Evolutionary conservation across 2,888 invertebrate species (phyloP).

Genomic region (Cephus sareptanus): DNA sequence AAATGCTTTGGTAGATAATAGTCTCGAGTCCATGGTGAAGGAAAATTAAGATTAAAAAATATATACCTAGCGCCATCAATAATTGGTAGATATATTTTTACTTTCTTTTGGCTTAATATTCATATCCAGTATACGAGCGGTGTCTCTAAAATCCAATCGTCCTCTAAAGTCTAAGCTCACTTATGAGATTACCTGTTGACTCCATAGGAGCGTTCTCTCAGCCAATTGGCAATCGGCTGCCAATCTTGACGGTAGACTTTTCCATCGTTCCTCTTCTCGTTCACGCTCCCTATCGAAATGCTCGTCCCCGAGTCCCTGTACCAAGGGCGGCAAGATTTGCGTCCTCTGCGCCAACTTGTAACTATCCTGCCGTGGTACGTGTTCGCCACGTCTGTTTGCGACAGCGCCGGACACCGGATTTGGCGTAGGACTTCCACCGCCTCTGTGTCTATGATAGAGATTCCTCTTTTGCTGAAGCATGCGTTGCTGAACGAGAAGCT

Average conservation of each 20-base stretch:
- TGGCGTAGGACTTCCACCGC: conserved; percentile 55
- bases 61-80: not conserved
- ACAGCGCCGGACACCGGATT: conserved; percentile 37
- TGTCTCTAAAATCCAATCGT: conserved; percentile 17
- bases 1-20: not conserved
- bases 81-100: not conserved
- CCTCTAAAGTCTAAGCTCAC: conserved; percentile 16
- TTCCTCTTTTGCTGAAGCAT: conserved; percentile 84
- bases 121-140: not conserved
- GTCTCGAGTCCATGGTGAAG: not conserved
- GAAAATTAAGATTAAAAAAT: not conserved
- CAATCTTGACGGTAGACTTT: conserved; percentile 59
- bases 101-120: not conserved
- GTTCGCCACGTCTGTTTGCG: conserved; percentile 66
- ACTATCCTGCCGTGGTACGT: conserved; percentile 86
- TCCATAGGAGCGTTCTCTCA: conserved; percentile 59
- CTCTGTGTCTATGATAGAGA: conserved; percentile 55
- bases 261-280: conserved; percentile 60
- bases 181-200: conserved; percentile 60
- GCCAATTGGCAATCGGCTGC: conserved; percentile 61
- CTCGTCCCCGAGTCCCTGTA: conserved; percentile 63
- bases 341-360: conserved; percentile 90
- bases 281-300: conserved; percentile 54
- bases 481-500: conserved; percentile 87
- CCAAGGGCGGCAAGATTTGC: conserved; percentile 81